Evolutionary conservation across 2,888 invertebrate genomes (phyloP), one percentile per base, ranked within the genome.

Genomic region (Notocelia uddmanniana): DNA sequence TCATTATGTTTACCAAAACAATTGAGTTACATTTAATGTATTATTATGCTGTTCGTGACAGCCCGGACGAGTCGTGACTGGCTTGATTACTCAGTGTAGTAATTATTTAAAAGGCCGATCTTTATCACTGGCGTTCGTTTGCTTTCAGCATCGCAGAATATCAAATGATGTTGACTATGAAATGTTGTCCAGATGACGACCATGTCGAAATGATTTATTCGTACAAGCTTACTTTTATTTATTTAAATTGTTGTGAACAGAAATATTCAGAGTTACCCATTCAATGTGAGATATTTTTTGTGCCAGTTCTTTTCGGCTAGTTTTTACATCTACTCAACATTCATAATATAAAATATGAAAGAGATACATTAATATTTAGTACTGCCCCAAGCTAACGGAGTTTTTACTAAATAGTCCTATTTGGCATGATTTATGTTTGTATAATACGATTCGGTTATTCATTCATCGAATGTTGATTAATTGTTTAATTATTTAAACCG

Each of bases 51-150:
- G 11, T 26, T 59, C 21, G 23, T 60, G 45, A 11, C 63, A 15
- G 19, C 50, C 3, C 50, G 34, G 21, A 37, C 21, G 34, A 15
- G 23, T 54, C 54, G 64, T 64, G 54, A 64, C 64, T 64, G 52
- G n/a, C 31, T 54, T 64, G n/a, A 15, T 34, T 21, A 21, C 52
- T 15, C 15, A 9, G 8, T 15, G 41, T 26, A 31, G 52, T 64
- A n/a, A 52, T 64, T 37, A 54, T 54, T 64, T 37, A n/a, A 60
- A 52, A 37, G 23, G 10, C 18, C 18, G 48, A 26, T 21, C 18
- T 19, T 62, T 62, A 15, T 18, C 45, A 55, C 31, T 54, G 13
- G 57, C 9, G 31, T 34, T 37, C 10, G 45, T 45, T 60, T n/a
- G n/a, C 18, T 60, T 23, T 45, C 10, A 23, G 23, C n/a, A n/a